A percentile compares a stretch with the other conserved stretches of the same genome.
phyloP scores from a whole-genome alignment of 2,888 invertebrate species.

The Chrysina gloriosa region DNA sequence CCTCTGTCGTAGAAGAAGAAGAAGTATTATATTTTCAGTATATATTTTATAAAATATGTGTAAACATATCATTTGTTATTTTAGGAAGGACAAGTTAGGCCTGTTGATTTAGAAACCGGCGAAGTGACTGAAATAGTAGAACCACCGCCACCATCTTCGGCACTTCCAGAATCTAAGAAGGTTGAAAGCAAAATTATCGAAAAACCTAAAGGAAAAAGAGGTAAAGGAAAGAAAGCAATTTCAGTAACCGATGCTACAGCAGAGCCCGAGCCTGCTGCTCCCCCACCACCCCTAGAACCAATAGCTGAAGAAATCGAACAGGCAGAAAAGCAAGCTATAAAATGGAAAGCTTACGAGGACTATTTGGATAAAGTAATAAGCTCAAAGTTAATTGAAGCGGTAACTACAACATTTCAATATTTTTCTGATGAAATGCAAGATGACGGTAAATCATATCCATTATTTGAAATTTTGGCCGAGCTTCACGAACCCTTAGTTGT shows the following conservation, averaged over 20 bases:
- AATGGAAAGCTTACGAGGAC: constrained; percentile 75
- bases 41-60: not conserved
- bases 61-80: constrained; percentile 16
- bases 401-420: constrained; percentile 57
- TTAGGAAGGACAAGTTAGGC: constrained; percentile 7
- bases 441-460: constrained; percentile 71
- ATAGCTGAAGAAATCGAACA: constrained; percentile 50
- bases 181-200: constrained; percentile 46
- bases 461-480: constrained; percentile 82
- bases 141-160: constrained; percentile 20
- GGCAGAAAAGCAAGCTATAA: constrained; percentile 68
- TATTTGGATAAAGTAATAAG: constrained; percentile 74
- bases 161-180: constrained; percentile 51
- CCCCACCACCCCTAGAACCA: constrained; percentile 45
- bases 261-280: constrained; percentile 35
- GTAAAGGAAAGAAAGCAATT: constrained; percentile 40
- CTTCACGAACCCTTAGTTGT: constrained; percentile 79
- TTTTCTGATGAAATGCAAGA: constrained; percentile 73
- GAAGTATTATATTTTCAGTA: constrained; percentile 36
- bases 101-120: constrained; percentile 20
- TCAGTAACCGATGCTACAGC: constrained; percentile 41
- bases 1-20: constrained; percentile 42
- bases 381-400: constrained; percentile 68
- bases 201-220: constrained; percentile 58
- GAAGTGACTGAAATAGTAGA: constrained; percentile 17